phyloP scores from a whole-genome alignment of 2,113 vertebrate species.

The Gymnocephalus cernua region DNA sequence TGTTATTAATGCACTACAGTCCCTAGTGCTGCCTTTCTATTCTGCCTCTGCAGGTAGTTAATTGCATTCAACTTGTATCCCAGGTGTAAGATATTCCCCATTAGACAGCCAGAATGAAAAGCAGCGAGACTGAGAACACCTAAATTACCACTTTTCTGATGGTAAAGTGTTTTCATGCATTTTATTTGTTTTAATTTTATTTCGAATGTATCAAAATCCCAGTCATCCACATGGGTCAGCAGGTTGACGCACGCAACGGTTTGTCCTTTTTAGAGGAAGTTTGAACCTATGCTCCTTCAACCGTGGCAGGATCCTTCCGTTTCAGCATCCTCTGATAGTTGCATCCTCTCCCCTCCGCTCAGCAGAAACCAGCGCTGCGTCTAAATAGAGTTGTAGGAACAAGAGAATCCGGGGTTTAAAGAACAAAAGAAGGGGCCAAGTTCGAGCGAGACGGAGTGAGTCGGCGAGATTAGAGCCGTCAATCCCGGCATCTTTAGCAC shows the following conservation, averaged over 20 bases:
- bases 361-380: slow-evolving; percentile 43
- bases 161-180: neutral
- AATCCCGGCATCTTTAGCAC: slow-evolving; percentile 70
- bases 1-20: neutral
- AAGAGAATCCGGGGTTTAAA: slow-evolving; percentile 76
- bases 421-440: slow-evolving; percentile 82
- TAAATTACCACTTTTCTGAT: neutral
- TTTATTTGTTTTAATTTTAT: neutral
- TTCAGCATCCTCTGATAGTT: neutral
- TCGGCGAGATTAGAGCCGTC: slow-evolving; percentile 80
- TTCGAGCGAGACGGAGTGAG: slow-evolving; percentile 61
- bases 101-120: neutral
- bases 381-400: slow-evolving; percentile 79
- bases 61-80: slow-evolving; percentile 25
- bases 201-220: neutral
- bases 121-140: neutral
- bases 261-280: neutral
- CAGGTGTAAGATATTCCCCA: slow-evolving; percentile 26
- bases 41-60: slow-evolving; percentile 14
- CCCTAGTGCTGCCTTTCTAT: neutral
- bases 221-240: neutral
- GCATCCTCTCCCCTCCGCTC: slow-evolving; percentile 18
- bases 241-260: neutral
- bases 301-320: slow-evolving; percentile 1
- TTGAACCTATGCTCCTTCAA: slow-evolving; percentile 9